Evolutionary conservation across 2,113 vertebrate species (phyloP), one percentile per base, ranked within the genome.

Genomic region (Anhinga anhinga): DNA sequence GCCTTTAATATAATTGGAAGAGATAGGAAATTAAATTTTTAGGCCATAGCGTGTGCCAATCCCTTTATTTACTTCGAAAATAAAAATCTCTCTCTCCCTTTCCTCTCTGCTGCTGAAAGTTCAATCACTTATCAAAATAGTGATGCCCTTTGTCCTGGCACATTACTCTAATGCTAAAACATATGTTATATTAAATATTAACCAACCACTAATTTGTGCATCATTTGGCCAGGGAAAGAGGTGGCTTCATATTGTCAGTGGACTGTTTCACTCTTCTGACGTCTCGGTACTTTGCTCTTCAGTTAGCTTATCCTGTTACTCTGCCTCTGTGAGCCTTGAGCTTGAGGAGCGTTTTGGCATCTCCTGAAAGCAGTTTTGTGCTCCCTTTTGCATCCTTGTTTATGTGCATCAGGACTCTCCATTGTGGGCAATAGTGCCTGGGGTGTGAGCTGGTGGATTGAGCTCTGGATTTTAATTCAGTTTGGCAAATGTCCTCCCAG

Each of bases 161-260:
- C n/a, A 82, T 79, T 72, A 63, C 9, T 76, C 19, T 69, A 91
- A 86, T 73, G 56, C 30, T 90, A 78, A 97, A 96, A 94, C 89
- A 94, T 80, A 94, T 83, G 89, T 63, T 93, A 50, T 86, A 82
- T 96, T 91, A 97, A 95, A 94, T 93, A 96, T 96, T 95, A 93
- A 95, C 82, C 22, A 69, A 34, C 14, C 38, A 34, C 53, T 94
- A 93, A 96, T 58, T 70, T 45, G 15, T 77, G 13, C 71, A 82
- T 93, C 62, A 32, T 88, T 95, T 47, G 44, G 49, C 34, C 69
- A 85, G 47, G 5, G 34, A 58, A 92, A 90, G 44, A 79, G 25
- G 53, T 77, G 30, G 25, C n/a, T 94, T 91, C 30, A 5, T 66
- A n/a, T 61, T 69, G 21, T 65, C 70, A 72, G 11, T 69, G 53